Evolutionary conservation across 1,140 invertebrate species (phyloP), one percentile per base, ranked within the genome.

Genomic region (Drosophila bocqueti): DNA sequence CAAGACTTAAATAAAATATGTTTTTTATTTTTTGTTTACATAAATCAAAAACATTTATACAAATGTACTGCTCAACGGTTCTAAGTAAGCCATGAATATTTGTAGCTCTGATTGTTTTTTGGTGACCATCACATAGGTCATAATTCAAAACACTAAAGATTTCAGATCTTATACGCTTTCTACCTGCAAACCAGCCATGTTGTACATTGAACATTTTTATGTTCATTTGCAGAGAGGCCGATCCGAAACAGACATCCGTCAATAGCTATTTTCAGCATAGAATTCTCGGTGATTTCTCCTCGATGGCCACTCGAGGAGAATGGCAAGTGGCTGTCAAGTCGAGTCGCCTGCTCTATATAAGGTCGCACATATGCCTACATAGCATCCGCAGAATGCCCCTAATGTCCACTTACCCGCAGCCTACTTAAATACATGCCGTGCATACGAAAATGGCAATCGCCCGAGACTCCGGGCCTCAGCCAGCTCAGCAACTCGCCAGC

Each of bases 351-450:
- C 65, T 83, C 84, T 83, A 89, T 89, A 87, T 89, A 87, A 87
- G 81, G 84, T 87, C 84, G 71, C 76, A 80, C 72, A 81, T 83
- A 75, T 89, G 83, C 81, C 75, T 77, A 77, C 74, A 71, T 78
- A 78, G 79, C 73, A 65, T 78, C 58, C 62, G 65, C 63, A 78
- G 81, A 75, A 89, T 87, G 84, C 84, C 81, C 84, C 84, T 89
- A 84, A 87, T 87, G 84, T 84, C 84, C 84, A 89, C 84, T 87
- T 81, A 79, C 68, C 84, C 78, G 47, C 63, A 68, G 81, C 81
- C 84, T 81, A 84, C 81, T 89, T 89, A 81, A 87, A 83, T 68
- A 89, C 84, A 89, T 81, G 81, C 62, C 84, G 67, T 89, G 81
- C 84, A 83, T 89, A 81, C 81, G 64, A 80, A 86, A 71, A 79